Base-by-base conservation (phyloP, 2,113 vertebrate species). In the Neolamprologus brichardi region DNA sequence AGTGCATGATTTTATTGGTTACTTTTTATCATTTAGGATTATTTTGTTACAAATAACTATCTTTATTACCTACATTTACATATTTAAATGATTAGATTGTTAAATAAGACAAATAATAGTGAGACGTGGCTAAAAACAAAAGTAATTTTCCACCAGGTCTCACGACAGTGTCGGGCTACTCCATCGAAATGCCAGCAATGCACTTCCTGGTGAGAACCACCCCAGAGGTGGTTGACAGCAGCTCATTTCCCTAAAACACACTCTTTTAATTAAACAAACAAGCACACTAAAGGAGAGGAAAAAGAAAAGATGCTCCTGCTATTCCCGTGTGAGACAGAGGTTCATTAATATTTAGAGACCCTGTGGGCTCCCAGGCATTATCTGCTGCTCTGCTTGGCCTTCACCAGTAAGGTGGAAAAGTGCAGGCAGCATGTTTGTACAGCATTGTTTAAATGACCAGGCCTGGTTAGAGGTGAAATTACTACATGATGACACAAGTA, bases 211-310 rank as follows among this genome's bases (percentile, higher is more conserved):
- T 89, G 93, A 81, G 89, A 93, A 82, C 28, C 41, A 54, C 86
- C 90, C 93, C 91, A 92, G 85, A 87, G 94, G 93, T 86, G 11
- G 46, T 75, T 85, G 72, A 78, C 87, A 75, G 72, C 46, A 34
- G 86, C 94, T 94, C 81, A 93, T 96, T 95, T 93, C 91, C 90
- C 79, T 93, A 94, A 94, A 95, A 95, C 89, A 85, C 86, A 93
- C 90, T 94, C 87, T 93, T 95, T 96, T 95, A 96, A 96, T 96
- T 95, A 96, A 96, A 95, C 94, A 95, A 96, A 94, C 51, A 72
- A 88, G 88, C 82, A 87, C 89, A 91, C 90, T 92, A 91, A 91
- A 92, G 91, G 30, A 84, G 84, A 64, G 39, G 70, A 78, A 53
- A 86, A 83, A 28, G 58, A 83, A 80, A 44, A 89, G 87, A 93